Percentiles rank a stretch among this genome's conserved stretches.
These are phyloP conservation scores for Karalla daura DNA, from an alignment of 2,797 vertebrate genomes.

Conservation along the genomic window DNA sequence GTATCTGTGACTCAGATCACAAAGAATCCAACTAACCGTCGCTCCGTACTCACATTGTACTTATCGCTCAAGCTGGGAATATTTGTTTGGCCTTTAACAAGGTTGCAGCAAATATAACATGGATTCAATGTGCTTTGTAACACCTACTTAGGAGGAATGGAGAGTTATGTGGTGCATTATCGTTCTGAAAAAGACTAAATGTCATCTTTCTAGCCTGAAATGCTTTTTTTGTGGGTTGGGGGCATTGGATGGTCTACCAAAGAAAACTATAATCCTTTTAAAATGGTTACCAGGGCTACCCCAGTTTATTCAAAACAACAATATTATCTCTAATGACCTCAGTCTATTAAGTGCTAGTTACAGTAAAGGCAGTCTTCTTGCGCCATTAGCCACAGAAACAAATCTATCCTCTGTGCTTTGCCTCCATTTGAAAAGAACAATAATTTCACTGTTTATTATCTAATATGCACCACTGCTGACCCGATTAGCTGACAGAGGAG, in stretches of 20 bases:
- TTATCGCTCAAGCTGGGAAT: conserved; percentile 16
- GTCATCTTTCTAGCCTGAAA: conserved; percentile 6
- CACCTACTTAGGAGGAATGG: conserved; percentile 6
- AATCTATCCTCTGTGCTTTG: conserved; percentile 8
- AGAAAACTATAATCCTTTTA: conserved; percentile 25
- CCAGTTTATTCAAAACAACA: conserved; percentile 17
- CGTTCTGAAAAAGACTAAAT: conserved; percentile 13
- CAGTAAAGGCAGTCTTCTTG: neutral
- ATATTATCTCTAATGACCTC: conserved; percentile 24
- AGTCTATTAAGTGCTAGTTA: conserved; percentile 25
- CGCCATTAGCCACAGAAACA: conserved; percentile 22
- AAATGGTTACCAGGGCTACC: conserved; percentile 10
- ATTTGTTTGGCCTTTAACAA: conserved; percentile 45
- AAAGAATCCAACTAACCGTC: conserved; percentile 55
- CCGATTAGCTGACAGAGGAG: conserved; percentile 9
- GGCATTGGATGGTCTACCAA: conserved; percentile 11
- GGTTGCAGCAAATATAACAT: conserved; percentile 13
- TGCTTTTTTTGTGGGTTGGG: conserved; percentile 2
- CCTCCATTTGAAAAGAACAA: conserved; percentile 5
- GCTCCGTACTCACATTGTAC: conserved; percentile 1
- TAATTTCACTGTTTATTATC: conserved; percentile 13
- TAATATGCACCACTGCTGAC: conserved; percentile 9
- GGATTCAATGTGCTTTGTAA: conserved; percentile 11
- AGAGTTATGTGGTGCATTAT: neutral
- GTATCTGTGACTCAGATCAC: conserved; percentile 43